Conservation (phyloP, 2,797 vertebrate species). For the Odontamblyopus lacepedii region DNA sequence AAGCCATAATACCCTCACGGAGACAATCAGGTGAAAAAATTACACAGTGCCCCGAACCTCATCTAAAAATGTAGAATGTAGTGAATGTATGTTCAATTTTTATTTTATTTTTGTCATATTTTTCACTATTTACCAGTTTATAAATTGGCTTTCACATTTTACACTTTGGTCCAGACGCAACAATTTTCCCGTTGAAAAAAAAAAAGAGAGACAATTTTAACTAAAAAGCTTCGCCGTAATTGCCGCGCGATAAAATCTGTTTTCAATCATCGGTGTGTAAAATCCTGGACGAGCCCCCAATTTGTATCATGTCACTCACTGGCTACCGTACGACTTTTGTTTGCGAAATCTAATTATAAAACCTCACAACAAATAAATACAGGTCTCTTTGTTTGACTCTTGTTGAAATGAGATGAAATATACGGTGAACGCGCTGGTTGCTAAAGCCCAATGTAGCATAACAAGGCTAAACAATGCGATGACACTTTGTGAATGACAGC, state of each 20-base stretch:
- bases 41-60: too few relatives aligned
- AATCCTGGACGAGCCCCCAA: constrained; percentile 18
- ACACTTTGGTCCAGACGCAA: constrained; percentile 43
- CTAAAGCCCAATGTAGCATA: constrained; percentile 1
- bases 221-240: constrained; percentile 26
- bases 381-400: constrained; percentile 33
- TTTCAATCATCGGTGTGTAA: constrained; percentile 45
- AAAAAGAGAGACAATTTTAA: constrained; percentile 38
- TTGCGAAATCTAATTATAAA: constrained; percentile 56
- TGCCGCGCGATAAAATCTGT: constrained; percentile 53
- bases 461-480: constrained; percentile 15
- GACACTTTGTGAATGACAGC: constrained; percentile 29
- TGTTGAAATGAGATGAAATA: constrained; percentile 30
- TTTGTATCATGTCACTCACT: constrained; percentile 53
- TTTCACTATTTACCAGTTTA: constrained; percentile 17
- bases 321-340: constrained; percentile 42
- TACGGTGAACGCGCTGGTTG: constrained; percentile 20
- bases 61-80: too few relatives aligned
- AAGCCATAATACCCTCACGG: too few relatives aligned
- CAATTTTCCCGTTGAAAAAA: constrained; percentile 29
- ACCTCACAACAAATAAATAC: constrained; percentile 50
- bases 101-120: neutral
- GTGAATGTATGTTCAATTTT: neutral
- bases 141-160: constrained; percentile 37
- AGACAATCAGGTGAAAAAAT: too few relatives aligned